A percentile compares a stretch with the other conserved stretches of the same genome.
Conservation (phyloP, 2,888 invertebrate species). For the Himalopsyche tibetana region DNA sequence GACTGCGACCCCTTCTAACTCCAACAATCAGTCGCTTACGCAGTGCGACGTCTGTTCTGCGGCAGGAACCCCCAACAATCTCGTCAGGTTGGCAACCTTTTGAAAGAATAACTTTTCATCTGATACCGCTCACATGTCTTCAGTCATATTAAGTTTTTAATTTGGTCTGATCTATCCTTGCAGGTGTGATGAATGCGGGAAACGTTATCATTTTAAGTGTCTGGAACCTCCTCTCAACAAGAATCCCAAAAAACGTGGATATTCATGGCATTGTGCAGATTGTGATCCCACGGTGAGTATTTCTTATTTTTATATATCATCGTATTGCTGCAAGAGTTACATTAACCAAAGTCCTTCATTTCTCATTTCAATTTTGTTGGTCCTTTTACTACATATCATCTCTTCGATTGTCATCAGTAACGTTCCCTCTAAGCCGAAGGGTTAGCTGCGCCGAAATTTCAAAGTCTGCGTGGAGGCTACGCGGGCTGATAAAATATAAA, state of each 20-base stretch:
- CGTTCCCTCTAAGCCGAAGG: too few species aligned
- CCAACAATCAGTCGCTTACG: slow-evolving; percentile 73
- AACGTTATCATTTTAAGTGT: slow-evolving; percentile 94
- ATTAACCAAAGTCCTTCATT: too few species aligned
- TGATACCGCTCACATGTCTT: not conserved
- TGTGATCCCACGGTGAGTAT: slow-evolving; percentile 92
- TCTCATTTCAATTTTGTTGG: too few species aligned
- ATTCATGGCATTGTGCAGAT: slow-evolving; percentile 97
- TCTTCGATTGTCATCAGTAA: too few species aligned
- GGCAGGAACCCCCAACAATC: slow-evolving; percentile 79
- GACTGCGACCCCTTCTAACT: slow-evolving; percentile 68
- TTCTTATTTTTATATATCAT: not conserved
- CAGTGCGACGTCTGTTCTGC: slow-evolving; percentile 83
- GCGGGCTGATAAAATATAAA: too few species aligned
- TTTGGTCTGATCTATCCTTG: slow-evolving; percentile 22
- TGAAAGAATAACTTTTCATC: not conserved
- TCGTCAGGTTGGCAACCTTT: slow-evolving; percentile 78
- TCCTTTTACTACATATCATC: too few species aligned
- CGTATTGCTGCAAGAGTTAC: too few species aligned
- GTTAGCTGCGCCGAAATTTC: too few species aligned
- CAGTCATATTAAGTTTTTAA: slow-evolving; percentile 11
- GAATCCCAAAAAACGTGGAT: slow-evolving; percentile 94
- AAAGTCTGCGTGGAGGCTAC: too few species aligned
- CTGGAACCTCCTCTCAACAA: slow-evolving; percentile 95
- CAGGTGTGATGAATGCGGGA: slow-evolving; percentile 94